phyloP scores from a whole-genome alignment of 2,113 vertebrate genomes.

The Galbula dea region DNA sequence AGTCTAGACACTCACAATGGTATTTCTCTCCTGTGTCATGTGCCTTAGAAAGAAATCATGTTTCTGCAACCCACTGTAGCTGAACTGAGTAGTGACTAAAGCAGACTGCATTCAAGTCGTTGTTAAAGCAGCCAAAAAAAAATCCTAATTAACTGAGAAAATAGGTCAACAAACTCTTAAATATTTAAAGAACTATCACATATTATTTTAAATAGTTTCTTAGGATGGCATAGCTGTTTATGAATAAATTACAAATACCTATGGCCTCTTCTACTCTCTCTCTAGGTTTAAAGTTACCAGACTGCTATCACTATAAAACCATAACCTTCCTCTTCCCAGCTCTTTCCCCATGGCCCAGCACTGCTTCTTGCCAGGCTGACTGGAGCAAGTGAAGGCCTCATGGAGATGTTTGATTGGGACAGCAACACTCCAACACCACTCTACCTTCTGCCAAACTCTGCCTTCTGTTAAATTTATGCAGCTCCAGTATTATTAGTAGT shows the following conservation, averaged over 20 bases:
- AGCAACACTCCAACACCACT: neutral
- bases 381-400: neutral
- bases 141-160: conserved; percentile 71
- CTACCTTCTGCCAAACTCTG: neutral
- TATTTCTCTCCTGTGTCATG: neutral
- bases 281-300: neutral
- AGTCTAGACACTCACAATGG: neutral
- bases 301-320: neutral
- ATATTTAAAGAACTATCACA: conserved; percentile 71
- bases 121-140: conserved; percentile 50
- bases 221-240: conserved; percentile 45
- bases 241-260: conserved; percentile 65
- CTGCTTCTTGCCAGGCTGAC: neutral
- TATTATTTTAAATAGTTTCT: conserved; percentile 63
- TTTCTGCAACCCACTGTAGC: neutral
- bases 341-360: neutral
- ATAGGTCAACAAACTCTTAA: conserved; percentile 70
- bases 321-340: neutral
- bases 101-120: conserved; percentile 50
- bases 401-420: neutral
- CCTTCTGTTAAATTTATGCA: conserved; percentile 19
- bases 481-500: neutral
- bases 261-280: neutral
- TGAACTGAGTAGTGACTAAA: neutral
- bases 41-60: conserved; percentile 3